Conservation (phyloP, 2,888 invertebrate species). For the Calliopum simillimum region DNA sequence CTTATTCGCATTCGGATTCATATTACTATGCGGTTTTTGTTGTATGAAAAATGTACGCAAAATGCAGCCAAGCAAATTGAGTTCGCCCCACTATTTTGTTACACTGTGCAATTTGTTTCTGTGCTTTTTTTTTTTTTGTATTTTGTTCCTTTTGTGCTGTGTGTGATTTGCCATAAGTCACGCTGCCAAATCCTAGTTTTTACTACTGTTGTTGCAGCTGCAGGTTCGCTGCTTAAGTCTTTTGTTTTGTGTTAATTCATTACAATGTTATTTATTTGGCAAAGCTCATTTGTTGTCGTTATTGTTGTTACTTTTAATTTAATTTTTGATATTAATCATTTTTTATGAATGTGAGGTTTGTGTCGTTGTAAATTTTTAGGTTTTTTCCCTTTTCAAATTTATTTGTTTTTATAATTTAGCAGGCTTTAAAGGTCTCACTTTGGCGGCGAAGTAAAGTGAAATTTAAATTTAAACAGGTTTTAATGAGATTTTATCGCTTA, state of each 20-base stretch:
- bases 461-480: no score
- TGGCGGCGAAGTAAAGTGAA: no score
- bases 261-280: constrained; percentile 26
- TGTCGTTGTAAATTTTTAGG: no score
- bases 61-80: constrained; percentile 55
- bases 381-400: no score
- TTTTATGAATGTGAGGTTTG: no score
- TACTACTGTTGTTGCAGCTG: background rate
- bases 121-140: constrained; percentile 25
- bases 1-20: no score
- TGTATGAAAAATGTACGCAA: constrained; percentile 52
- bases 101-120: constrained; percentile 31
- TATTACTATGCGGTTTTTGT: no score
- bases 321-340: no score
- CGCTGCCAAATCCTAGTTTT: background rate
- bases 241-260: constrained; percentile 49
- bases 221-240: constrained; percentile 55
- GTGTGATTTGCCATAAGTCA: background rate
- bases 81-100: constrained; percentile 34
- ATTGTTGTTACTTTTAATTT: no score
- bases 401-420: no score
- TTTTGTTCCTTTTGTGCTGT: constrained; percentile 1
- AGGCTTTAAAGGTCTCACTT: no score
- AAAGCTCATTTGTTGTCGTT: background rate
- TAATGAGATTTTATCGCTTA: no score